Evolutionary conservation across 2,888 invertebrate species (phyloP).

Genomic region (Phrixothrix hirtus): DNA sequence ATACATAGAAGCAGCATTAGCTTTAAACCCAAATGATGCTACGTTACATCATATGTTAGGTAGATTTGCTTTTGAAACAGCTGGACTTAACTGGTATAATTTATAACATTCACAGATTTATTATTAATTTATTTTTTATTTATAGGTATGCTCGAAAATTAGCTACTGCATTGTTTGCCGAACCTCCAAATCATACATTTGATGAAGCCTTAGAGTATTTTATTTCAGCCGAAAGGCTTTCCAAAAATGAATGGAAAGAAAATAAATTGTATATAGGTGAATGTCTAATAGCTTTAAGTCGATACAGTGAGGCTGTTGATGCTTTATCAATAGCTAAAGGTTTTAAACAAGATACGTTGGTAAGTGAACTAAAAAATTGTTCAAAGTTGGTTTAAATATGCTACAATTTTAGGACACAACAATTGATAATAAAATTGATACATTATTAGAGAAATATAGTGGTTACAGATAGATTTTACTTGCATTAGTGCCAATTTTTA

Average conservation of each 20-base stretch:
- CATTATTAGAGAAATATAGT: slow-evolving; percentile 45
- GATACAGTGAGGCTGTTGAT: slow-evolving; percentile 58
- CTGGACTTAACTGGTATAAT: slow-evolving; percentile 55
- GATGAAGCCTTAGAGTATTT: slow-evolving; percentile 65
- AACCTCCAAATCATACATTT: slow-evolving; percentile 64
- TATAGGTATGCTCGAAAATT: slow-evolving; percentile 67
- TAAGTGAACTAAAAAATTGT: no score
- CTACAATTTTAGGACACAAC: slow-evolving; percentile 44
- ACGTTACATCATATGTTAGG: slow-evolving; percentile 70
- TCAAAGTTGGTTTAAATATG: slow-evolving; percentile 9
- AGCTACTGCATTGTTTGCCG: slow-evolving; percentile 66
- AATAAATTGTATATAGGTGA: slow-evolving; percentile 63
- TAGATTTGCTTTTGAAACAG: slow-evolving; percentile 69
- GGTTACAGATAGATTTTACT: slow-evolving; percentile 42
- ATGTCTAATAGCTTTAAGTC: slow-evolving; percentile 58
- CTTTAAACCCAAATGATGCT: slow-evolving; percentile 64
- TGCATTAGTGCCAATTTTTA: slow-evolving; percentile 6
- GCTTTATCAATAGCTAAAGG: slow-evolving; percentile 55
- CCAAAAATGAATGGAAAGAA: slow-evolving; percentile 61
- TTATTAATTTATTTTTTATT: slow-evolving; percentile 3
- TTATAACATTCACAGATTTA: no score
- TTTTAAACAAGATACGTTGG: slow-evolving; percentile 25
- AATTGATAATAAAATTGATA: slow-evolving; percentile 45
- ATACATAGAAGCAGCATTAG: slow-evolving; percentile 68
- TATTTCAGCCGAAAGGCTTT: slow-evolving; percentile 59